Evolutionary conservation across 2,113 vertebrate species (phyloP), one percentile per base, ranked within the genome.

Genomic region (Ondatra zibethicus): DNA sequence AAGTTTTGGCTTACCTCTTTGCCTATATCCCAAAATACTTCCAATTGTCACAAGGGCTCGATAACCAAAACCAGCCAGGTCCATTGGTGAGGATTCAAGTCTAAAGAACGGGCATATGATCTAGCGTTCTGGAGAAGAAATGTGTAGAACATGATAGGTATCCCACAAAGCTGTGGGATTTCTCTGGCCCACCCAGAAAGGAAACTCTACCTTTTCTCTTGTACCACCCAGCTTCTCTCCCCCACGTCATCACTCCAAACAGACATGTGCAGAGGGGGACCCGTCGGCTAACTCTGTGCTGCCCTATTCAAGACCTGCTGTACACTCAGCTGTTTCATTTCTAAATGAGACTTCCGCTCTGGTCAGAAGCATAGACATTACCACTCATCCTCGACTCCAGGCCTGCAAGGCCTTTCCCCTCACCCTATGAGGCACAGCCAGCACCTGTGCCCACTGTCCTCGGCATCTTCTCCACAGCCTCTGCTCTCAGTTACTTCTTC

Each of bases 11-110:
- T 97, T 97, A 99, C 99, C 99, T 99, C 99, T 99, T 96, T 97
- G 99, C 88, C 99, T 99, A 96, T 99, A 99, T 87, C 99, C 99
- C 96, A 99, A 89, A 88, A 99, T 98, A 65, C 99, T 99, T 97
- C 99, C 99, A 75, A 99, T 89, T 42, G 97, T 96, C 88, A 99
- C 96, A 91, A 99, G 78, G 1, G 98, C 98, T 94, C 99, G 99
- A 92, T 99, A 99, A 36, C 98, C 96, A 95, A 99, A 99, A 45
- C 99, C 99, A 94, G 99, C 73, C 99, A 99, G 99, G 98, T 99
- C 99, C 88, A 99, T 89, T 47, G 98, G 98, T 98, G 99, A 99
- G 65, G 84, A 91, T 90, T 92, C 95, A 94, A 33, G 3, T 92
- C 97, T 98, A 85, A 50, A 88, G 33, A 92, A 95, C 17, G 58